Evolutionary conservation across 2,797 vertebrate genomes (phyloP).

Genomic region (Sus cebifrons): DNA sequence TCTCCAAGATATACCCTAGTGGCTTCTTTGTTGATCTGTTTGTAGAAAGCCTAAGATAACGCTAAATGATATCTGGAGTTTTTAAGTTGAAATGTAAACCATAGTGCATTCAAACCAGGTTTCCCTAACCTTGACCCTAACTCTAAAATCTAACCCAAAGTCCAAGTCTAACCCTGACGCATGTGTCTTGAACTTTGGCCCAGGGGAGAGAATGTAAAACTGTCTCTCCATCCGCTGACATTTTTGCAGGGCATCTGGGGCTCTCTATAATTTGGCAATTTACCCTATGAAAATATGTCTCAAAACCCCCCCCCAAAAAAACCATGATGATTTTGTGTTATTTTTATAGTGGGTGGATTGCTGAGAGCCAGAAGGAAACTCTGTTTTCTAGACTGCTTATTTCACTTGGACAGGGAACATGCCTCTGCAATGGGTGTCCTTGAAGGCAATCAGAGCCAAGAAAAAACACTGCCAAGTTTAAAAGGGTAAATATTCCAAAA

Average conservation of each 20-base stretch:
- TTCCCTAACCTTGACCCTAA: neutral
- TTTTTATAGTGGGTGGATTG: constrained; percentile 74
- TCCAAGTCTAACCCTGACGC: neutral
- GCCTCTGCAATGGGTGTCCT: constrained; percentile 57
- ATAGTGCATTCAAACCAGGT: neutral
- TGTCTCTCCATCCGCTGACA: neutral
- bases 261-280: constrained; percentile 14
- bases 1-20: neutral
- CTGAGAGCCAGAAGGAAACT: constrained; percentile 77
- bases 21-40: neutral
- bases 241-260: constrained; percentile 32
- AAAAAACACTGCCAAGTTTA: constrained; percentile 59
- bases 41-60: neutral
- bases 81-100: neutral
- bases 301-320: neutral
- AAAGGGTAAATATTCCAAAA: constrained; percentile 69
- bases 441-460: constrained; percentile 55
- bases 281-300: constrained; percentile 47
- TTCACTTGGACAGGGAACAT: constrained; percentile 79
- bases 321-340: constrained; percentile 59
- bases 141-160: neutral
- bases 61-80: neutral
- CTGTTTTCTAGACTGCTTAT: constrained; percentile 73
- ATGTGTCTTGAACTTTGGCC: neutral
- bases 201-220: neutral